These are phyloP conservation scores for Tinea pellionella DNA, from an alignment of 2,888 invertebrate genomes.

Conservation along the genomic window DNA sequence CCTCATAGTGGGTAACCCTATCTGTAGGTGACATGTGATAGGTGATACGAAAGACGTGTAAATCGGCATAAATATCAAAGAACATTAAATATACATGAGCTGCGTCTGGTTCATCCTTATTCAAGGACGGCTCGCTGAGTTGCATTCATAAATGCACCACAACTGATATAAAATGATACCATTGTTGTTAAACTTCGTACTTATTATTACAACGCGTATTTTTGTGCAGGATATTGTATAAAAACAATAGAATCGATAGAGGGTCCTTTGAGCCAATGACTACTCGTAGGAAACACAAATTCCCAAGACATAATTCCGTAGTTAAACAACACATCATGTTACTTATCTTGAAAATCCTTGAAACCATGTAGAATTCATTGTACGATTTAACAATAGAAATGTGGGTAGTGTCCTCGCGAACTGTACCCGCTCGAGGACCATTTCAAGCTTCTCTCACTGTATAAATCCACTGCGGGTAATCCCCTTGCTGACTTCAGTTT, in stretches of 20 bases:
- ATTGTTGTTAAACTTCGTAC: no score
- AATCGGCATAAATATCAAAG: background rate
- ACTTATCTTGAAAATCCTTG: slow-evolving; percentile 7
- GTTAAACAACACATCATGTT: background rate
- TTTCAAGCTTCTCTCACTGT: background rate
- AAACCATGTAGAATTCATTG: slow-evolving; percentile 3
- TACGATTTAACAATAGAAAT: background rate
- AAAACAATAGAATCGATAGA: no score
- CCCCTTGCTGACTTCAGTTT: slow-evolving; percentile 4
- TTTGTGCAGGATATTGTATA: no score
- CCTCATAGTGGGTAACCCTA: no score
- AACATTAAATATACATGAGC: slow-evolving; percentile 26
- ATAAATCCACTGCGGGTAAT: slow-evolving; percentile 7
- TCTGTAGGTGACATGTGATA: background rate
- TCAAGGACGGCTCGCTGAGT: slow-evolving; percentile 47
- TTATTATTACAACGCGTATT: no score
- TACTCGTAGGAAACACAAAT: background rate
- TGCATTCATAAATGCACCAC: slow-evolving; percentile 27
- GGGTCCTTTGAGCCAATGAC: background rate
- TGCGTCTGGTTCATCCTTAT: slow-evolving; percentile 42
- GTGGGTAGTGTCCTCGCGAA: background rate
- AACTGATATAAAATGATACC: background rate
- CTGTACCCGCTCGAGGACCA: slow-evolving; percentile 8
- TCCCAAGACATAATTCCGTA: background rate
- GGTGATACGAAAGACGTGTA: background rate